Conservation (phyloP, 2,888 invertebrate genomes). For the Agapostemon virescens region DNA sequence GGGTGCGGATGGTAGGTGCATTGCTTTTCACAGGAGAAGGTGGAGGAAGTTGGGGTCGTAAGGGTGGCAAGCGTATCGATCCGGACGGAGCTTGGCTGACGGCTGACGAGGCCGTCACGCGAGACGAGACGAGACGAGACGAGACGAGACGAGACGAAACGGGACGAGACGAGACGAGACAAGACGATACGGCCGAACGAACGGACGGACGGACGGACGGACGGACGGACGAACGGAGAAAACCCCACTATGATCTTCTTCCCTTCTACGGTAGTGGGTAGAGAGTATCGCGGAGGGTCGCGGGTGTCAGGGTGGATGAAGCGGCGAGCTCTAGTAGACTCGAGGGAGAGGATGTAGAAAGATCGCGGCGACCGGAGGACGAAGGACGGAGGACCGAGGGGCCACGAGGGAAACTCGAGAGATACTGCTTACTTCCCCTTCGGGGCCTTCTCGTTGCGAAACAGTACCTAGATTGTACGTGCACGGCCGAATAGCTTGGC, state of each 20-base stretch:
- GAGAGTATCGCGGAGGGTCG: slow-evolving; percentile 59
- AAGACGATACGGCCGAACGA: slow-evolving; percentile 49
- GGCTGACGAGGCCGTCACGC: slow-evolving; percentile 81
- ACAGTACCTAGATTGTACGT: slow-evolving; percentile 69
- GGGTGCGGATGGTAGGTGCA: slow-evolving; percentile 74
- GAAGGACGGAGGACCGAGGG: slow-evolving; percentile 55
- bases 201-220: slow-evolving; percentile 72
- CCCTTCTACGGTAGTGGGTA: slow-evolving; percentile 44
- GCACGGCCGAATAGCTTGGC: slow-evolving; percentile 67
- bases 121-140: slow-evolving; percentile 80
- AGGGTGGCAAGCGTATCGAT: slow-evolving; percentile 80
- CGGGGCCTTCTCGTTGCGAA: slow-evolving; percentile 66
- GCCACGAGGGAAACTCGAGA: slow-evolving; percentile 77
- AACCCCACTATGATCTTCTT: slow-evolving; percentile 62
- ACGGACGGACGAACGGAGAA: slow-evolving; percentile 74
- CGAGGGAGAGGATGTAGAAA: slow-evolving; percentile 44
- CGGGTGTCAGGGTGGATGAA: slow-evolving; percentile 61
- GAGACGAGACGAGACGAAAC: slow-evolving; percentile 57
- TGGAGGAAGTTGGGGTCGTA: slow-evolving; percentile 71
- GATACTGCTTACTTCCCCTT: slow-evolving; percentile 70
- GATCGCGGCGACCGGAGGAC: slow-evolving; percentile 53
- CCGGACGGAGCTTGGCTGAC: slow-evolving; percentile 79
- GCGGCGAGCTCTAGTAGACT: slow-evolving; percentile 51
- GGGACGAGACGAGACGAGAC: slow-evolving; percentile 71
- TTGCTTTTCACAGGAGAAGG: slow-evolving; percentile 77